phyloP scores from a whole-genome alignment of 2,888 invertebrate genomes.

The Anthoptus insignis region DNA sequence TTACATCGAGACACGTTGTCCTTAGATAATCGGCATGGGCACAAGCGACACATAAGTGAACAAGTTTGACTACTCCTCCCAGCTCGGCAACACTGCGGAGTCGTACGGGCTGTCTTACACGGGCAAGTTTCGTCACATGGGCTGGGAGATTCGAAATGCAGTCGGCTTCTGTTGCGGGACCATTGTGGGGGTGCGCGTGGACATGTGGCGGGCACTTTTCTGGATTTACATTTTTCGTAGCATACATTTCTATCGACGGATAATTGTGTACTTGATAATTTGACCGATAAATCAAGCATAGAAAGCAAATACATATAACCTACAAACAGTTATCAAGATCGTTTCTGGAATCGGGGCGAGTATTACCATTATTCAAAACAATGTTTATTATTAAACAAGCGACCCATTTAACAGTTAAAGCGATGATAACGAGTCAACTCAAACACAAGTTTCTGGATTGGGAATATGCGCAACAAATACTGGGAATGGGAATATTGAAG shows the following conservation, averaged over 20 bases:
- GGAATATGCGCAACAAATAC: no score
- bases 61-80: conserved; percentile 91
- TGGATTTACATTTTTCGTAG: no score
- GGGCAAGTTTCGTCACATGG: conserved; percentile 91
- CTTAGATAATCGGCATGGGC: conserved; percentile 98
- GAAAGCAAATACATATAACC: background rate
- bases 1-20: no score
- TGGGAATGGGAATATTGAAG: no score
- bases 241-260: no score
- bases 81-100: conserved; percentile 92
- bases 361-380: conserved; percentile 1
- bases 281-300: background rate
- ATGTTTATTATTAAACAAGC: background rate
- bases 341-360: background rate
- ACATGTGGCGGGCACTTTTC: conserved; percentile 94
- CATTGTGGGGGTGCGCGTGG: conserved; percentile 93
- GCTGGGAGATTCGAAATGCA: conserved; percentile 85
- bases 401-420: background rate
- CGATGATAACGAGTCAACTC: background rate
- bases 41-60: conserved; percentile 90
- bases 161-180: conserved; percentile 91
- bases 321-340: background rate
- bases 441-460: conserved; percentile 8
- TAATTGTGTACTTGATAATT: no score
- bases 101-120: conserved; percentile 96